phyloP scores from a whole-genome alignment of 2,113 vertebrate species.

The Castor canadensis region DNA sequence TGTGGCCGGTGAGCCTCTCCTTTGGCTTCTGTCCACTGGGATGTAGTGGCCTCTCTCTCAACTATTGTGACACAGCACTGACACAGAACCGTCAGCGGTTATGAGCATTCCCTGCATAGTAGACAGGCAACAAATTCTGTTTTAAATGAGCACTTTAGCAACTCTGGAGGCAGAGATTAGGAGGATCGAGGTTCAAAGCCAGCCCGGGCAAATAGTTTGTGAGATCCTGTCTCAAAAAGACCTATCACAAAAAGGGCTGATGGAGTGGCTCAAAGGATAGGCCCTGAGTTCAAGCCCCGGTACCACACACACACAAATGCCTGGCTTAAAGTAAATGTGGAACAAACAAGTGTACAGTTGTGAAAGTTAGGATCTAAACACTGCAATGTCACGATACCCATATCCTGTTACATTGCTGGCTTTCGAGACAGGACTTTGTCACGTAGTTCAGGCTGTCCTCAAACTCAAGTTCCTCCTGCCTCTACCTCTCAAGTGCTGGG shows the following conservation, averaged over 20 bases:
- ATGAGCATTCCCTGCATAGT: not conserved
- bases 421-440: too few species aligned
- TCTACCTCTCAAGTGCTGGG: too few species aligned
- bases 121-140: not conserved
- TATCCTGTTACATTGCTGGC: not conserved
- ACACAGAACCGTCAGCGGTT: not conserved
- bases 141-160: not conserved
- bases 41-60: rapidly evolving
- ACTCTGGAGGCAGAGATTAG: too few species aligned
- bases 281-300: too few species aligned
- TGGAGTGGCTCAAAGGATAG: too few species aligned
- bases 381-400: not conserved
- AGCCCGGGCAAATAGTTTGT: too few species aligned
- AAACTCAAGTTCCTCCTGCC: not conserved
- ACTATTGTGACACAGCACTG: not conserved
- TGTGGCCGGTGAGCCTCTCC: not conserved
- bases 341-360: not conserved
- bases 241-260: too few species aligned
- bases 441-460: not conserved
- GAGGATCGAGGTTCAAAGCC: too few species aligned
- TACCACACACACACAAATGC: too few species aligned
- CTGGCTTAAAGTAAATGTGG: not conserved
- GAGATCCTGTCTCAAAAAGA: too few species aligned
- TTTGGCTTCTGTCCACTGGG: not conserved
- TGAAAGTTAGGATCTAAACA: not conserved